Conservation (phyloP, 2,797 vertebrate species). For the Crenichthys baileyi region DNA sequence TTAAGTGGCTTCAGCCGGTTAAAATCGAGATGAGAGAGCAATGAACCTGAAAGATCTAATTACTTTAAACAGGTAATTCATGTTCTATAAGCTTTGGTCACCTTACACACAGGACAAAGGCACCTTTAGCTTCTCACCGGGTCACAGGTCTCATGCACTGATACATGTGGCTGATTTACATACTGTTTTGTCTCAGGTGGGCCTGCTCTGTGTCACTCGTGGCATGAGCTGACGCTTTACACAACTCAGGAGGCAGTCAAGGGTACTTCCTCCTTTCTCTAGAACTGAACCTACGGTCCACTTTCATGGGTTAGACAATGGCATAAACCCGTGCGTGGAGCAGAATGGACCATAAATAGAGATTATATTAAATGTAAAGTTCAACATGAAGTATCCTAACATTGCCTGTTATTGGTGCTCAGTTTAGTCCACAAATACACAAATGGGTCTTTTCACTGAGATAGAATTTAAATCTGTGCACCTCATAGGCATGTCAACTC, state of each 20-base stretch:
- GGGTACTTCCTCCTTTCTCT: constrained; percentile 59
- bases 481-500: not conserved
- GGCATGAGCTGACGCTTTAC: constrained; percentile 63
- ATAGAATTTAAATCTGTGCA: not conserved
- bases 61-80: constrained; percentile 53
- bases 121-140: constrained; percentile 9
- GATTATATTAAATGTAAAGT: not conserved
- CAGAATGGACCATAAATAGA: not conserved
- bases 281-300: constrained; percentile 34
- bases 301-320: constrained; percentile 14
- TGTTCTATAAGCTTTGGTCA: constrained; percentile 43
- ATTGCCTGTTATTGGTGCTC: not conserved
- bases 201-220: constrained; percentile 52
- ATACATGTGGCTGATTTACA: constrained; percentile 57
- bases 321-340: not conserved
- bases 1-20: constrained; percentile 18
- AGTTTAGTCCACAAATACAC: not conserved
- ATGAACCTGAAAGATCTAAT: constrained; percentile 45
- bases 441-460: not conserved
- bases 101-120: constrained; percentile 26
- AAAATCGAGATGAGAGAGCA: constrained; percentile 18
- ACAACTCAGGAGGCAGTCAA: constrained; percentile 54
- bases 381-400: not conserved
- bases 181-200: constrained; percentile 67
- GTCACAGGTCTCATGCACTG: constrained; percentile 4